Evolutionary conservation across 2,797 vertebrate genomes (phyloP).

Genomic region (Danio albolineatus): DNA sequence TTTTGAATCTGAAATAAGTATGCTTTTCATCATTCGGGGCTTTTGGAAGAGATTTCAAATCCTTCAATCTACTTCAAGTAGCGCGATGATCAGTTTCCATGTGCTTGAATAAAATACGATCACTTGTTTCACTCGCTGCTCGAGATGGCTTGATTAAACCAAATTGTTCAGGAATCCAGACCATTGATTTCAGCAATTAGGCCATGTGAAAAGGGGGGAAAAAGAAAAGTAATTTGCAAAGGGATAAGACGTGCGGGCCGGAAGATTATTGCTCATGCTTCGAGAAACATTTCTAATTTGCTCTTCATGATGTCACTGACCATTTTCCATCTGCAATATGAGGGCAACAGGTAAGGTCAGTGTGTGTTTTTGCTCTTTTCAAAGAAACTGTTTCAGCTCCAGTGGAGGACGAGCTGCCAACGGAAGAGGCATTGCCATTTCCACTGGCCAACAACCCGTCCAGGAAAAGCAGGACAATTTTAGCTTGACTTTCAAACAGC

Average conservation of each 20-base stretch:
- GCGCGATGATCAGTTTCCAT: conserved; percentile 36
- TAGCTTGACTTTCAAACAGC: conserved; percentile 52
- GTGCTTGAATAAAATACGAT: conserved; percentile 45
- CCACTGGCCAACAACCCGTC: conserved; percentile 47
- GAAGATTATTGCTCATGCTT: conserved; percentile 40
- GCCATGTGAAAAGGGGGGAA: conserved; percentile 13
- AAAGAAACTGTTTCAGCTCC: conserved; percentile 36
- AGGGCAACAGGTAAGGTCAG: conserved; percentile 44
- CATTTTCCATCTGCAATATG: background rate
- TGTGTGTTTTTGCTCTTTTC: conserved; percentile 44
- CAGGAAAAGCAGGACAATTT: conserved; percentile 11
- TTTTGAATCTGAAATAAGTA: conserved; percentile 42
- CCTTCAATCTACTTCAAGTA: conserved; percentile 39
- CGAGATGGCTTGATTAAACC: conserved; percentile 49
- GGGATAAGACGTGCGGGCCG: background rate
- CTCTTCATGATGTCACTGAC: background rate
- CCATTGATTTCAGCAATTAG: conserved; percentile 58
- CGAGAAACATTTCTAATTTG: conserved; percentile 43
- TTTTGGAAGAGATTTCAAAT: conserved; percentile 41
- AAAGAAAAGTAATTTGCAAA: conserved; percentile 28
- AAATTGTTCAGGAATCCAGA: conserved; percentile 44
- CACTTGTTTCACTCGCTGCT: conserved; percentile 25
- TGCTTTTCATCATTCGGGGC: conserved; percentile 36
- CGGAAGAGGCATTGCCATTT: conserved; percentile 43
- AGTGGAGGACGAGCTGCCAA: conserved; percentile 46